Conservation (phyloP, 2,113 vertebrate species). For the Bostrychus sinensis region DNA sequence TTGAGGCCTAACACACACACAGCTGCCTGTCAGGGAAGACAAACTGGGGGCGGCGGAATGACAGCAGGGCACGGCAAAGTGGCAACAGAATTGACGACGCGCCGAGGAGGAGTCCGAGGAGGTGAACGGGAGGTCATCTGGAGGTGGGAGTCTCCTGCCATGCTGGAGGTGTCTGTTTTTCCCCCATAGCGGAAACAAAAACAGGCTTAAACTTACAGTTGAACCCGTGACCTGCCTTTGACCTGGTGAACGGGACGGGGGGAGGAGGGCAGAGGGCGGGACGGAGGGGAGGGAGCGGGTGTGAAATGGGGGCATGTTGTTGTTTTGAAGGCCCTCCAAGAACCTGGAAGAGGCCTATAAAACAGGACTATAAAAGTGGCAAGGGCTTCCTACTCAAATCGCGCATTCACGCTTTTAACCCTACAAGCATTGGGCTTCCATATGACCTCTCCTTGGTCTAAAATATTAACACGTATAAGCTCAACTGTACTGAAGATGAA, state of each 20-base stretch:
- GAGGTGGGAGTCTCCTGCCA: constrained; percentile 69
- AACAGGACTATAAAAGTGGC: constrained; percentile 79
- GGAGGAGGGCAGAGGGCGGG: constrained; percentile 69
- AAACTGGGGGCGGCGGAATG: constrained; percentile 59
- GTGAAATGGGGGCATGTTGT: constrained; percentile 76
- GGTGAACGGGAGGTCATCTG: constrained; percentile 72
- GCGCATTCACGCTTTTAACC: constrained; percentile 38
- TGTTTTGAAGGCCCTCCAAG: constrained; percentile 84
- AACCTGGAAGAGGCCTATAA: constrained; percentile 81
- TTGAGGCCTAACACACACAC: constrained; percentile 52
- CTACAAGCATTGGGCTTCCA: not conserved
- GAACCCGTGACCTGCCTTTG: constrained; percentile 85
- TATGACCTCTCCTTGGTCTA: constrained; percentile 16
- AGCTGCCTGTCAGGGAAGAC: constrained; percentile 69
- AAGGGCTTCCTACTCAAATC: constrained; percentile 54
- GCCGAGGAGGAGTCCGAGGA: constrained; percentile 67
- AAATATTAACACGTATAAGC: not conserved
- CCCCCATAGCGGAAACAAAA: constrained; percentile 66
- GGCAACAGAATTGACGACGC: constrained; percentile 68
- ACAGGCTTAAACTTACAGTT: constrained; percentile 85
- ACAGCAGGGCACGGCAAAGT: constrained; percentile 54
- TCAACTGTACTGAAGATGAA: not conserved
- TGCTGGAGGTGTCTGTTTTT: constrained; percentile 70
- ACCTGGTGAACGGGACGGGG: constrained; percentile 66
- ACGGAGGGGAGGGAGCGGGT: constrained; percentile 60